A percentile compares a stretch with the other conserved stretches of the same genome.
These are phyloP conservation scores for Zophobas atratus DNA, from an alignment of 1,140 invertebrate genomes.

Conservation along the genomic window DNA sequence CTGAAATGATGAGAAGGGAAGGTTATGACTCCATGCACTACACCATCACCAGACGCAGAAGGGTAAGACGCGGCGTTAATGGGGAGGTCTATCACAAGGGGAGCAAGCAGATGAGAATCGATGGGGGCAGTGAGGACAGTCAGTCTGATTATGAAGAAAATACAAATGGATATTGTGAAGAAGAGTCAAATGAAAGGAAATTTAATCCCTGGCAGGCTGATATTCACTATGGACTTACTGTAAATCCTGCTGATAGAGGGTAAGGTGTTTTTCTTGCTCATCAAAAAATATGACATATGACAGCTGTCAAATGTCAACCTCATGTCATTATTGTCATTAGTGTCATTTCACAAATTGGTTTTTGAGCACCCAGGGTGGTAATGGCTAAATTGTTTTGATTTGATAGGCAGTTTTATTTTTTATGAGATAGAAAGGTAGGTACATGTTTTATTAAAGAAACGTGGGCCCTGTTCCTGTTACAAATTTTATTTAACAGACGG, in stretches of 20 bases:
- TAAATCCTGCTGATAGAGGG: slow-evolving; percentile 64
- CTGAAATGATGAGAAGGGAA: slow-evolving; percentile 84
- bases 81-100: slow-evolving; percentile 57
- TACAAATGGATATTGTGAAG: slow-evolving; percentile 55
- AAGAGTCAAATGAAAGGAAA: slow-evolving; percentile 52
- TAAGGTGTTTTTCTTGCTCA: slow-evolving; percentile 44
- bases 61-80: slow-evolving; percentile 55
- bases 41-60: slow-evolving; percentile 81
- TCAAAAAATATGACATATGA: slow-evolving; percentile 20
- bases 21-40: slow-evolving; percentile 84
- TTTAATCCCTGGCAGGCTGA: slow-evolving; percentile 68
- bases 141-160: slow-evolving; percentile 60
- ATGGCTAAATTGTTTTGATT: too few relatives aligned
- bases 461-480: too few relatives aligned
- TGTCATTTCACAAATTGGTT: slow-evolving; percentile 12
- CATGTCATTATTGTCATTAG: slow-evolving; percentile 40
- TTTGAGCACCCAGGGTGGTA: background rate
- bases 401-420: too few relatives aligned
- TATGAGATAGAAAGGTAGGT: too few relatives aligned
- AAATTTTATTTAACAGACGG: too few relatives aligned
- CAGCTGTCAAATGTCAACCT: slow-evolving; percentile 38
- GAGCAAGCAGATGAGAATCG: slow-evolving; percentile 56
- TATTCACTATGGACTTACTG: slow-evolving; percentile 66
- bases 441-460: too few relatives aligned
- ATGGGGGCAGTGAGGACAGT: slow-evolving; percentile 56